phyloP scores from a whole-genome alignment of 2,113 vertebrate genomes.

The Macrotis lagotis region DNA sequence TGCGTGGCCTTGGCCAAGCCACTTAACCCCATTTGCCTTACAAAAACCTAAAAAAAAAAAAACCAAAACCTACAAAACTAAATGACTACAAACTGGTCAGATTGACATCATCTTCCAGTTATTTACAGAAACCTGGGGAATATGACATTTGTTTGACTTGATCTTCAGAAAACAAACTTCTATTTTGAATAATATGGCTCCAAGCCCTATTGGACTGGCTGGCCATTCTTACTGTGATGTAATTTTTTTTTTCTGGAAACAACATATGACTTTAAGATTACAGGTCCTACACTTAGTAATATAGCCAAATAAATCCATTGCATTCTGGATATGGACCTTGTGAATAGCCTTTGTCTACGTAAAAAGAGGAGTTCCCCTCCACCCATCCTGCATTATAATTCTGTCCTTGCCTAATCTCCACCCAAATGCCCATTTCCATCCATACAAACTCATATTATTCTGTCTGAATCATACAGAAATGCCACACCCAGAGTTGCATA shows the following conservation, averaged over 20 bases:
- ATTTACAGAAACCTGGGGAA: background rate
- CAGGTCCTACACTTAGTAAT: constrained; percentile 35
- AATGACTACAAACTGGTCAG: background rate
- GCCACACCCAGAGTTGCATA: constrained; percentile 78
- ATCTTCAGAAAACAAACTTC: constrained; percentile 21
- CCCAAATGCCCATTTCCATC: constrained; percentile 81
- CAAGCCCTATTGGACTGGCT: background rate
- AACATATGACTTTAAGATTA: constrained; percentile 55
- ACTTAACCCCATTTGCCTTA: too few species aligned
- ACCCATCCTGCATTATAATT: constrained; percentile 71
- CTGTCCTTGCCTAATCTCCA: constrained; percentile 74
- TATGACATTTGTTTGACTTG: background rate
- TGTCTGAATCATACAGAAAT: constrained; percentile 77
- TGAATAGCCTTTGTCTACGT: constrained; percentile 65
- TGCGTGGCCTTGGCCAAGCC: too few species aligned
- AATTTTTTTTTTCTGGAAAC: constrained; percentile 47
- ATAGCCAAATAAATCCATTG: constrained; percentile 63
- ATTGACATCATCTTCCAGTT: background rate
- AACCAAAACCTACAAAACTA: background rate
- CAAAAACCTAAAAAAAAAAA: too few species aligned
- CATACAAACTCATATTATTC: constrained; percentile 76
- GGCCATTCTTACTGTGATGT: constrained; percentile 1
- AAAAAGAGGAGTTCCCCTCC: constrained; percentile 61
- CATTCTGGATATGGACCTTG: constrained; percentile 60
- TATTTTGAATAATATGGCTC: background rate